A percentile compares a stretch with the other conserved stretches of the same genome.
Evolutionary conservation across 2,888 invertebrate species (phyloP).

Genomic region (Pilophorus perplexus): DNA sequence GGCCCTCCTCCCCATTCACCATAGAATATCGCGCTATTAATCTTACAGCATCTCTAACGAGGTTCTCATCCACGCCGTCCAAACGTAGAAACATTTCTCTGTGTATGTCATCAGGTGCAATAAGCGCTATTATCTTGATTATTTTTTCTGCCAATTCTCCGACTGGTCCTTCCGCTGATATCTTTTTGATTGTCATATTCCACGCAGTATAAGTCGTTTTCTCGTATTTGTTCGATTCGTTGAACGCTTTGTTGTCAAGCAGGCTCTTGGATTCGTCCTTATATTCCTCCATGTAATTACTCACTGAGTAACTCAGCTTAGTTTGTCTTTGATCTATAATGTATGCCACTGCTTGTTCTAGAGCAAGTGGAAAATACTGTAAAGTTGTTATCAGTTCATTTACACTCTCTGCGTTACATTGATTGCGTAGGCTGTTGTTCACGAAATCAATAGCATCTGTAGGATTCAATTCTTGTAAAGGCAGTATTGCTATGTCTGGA

Average conservation of each 20-base stretch:
- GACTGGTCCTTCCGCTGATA: neutral
- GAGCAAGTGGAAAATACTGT: neutral
- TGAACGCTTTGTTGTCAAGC: neutral
- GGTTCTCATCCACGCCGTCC: neutral
- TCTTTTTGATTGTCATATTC: neutral
- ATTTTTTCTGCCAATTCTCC: neutral
- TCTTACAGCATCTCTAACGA: neutral
- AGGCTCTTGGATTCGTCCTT: neutral
- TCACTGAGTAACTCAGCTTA: neutral
- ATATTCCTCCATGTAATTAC: neutral
- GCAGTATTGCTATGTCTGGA: neutral
- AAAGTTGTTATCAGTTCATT: neutral
- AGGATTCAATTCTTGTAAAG: neutral
- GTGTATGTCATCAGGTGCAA: neutral
- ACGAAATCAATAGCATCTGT: neutral
- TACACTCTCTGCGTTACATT: neutral
- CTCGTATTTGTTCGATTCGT: neutral
- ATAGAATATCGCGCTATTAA: neutral
- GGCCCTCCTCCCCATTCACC: neutral
- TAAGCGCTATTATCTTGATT: neutral
- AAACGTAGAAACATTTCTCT: neutral
- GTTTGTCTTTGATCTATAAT: neutral
- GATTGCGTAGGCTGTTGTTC: neutral
- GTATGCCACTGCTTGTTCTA: neutral
- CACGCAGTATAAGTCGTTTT: neutral